Conservation (phyloP, 2,113 vertebrate species). For the Leucopsar rothschildi region DNA sequence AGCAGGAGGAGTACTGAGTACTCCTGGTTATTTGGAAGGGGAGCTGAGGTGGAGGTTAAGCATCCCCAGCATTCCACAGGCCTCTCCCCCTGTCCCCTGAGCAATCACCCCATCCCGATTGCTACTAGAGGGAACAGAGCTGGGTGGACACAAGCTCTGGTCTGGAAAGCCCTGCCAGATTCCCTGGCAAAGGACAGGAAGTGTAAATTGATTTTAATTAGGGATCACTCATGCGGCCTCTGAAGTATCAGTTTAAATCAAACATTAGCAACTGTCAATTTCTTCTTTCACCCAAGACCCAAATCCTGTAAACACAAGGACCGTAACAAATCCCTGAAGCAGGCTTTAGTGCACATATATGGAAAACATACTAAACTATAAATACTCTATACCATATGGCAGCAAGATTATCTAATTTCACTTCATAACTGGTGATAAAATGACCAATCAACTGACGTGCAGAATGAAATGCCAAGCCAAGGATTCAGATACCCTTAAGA, state of each 20-base stretch:
- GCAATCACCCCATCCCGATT: fast-evolving
- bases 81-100: not conserved
- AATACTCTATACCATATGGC: slow-evolving; percentile 59
- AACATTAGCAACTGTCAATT: slow-evolving; percentile 43
- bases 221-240: not conserved
- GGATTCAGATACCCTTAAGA: slow-evolving; percentile 22
- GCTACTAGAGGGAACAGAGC: not conserved
- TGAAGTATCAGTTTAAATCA: slow-evolving; percentile 45
- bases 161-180: not conserved
- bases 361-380: slow-evolving; percentile 57
- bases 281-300: slow-evolving; percentile 46
- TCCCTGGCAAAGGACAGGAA: not conserved
- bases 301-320: slow-evolving; percentile 50
- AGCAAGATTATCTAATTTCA: slow-evolving; percentile 54
- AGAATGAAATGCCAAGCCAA: slow-evolving; percentile 33
- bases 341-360: slow-evolving; percentile 31
- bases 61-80: fast-evolving
- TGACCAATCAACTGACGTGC: slow-evolving; percentile 51
- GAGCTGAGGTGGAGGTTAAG: not conserved
- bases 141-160: not conserved
- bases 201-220: slow-evolving; percentile 40
- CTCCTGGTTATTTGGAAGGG: not conserved
- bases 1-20: not conserved
- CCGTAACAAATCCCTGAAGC: slow-evolving; percentile 47
- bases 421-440: slow-evolving; percentile 58